phyloP scores from a whole-genome alignment of 30 jellyfish, hydroid and myxozoan genomes.

The Pseudorhiza aurosa region DNA sequence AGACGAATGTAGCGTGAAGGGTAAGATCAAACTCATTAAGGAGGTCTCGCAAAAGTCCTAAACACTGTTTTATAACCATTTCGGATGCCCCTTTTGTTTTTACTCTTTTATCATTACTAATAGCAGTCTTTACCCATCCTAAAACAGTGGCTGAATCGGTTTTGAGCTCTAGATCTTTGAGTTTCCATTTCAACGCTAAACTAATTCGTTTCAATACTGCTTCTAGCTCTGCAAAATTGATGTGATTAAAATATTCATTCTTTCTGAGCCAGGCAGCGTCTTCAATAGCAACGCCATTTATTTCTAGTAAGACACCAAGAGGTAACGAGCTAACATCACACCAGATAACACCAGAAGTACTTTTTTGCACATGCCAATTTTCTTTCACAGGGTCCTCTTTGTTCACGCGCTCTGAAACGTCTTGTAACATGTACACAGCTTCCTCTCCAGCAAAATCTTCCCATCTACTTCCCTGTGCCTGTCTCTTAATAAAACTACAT shows the following conservation, averaged over 20 bases:
- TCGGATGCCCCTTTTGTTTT: constrained; percentile 8
- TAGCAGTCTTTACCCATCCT: background rate
- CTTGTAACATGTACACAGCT: background rate
- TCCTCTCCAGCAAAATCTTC: background rate
- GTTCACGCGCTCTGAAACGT: too few species aligned
- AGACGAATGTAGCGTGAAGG: background rate
- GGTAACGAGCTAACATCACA: background rate
- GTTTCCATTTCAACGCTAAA: constrained; percentile 6
- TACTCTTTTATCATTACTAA: background rate
- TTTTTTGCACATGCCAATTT: background rate
- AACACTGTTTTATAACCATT: constrained; percentile 23
- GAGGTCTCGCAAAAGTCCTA: background rate
- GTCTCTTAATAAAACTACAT: constrained; percentile 38
- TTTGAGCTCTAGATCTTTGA: background rate
- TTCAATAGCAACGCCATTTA: background rate
- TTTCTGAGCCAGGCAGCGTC: constrained; percentile 31
- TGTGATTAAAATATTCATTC: background rate
- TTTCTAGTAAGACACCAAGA: background rate
- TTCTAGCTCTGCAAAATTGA: constrained; percentile 32
- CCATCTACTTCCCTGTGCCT: background rate
- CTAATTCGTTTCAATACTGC: constrained; percentile 7
- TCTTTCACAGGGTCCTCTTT: constrained; percentile 24
- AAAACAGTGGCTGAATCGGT: constrained; percentile 22
- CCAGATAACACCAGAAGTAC: background rate
- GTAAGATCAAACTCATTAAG: constrained; percentile 27